Conservation (phyloP, 2,113 vertebrate species). For the Melanocharis versteri region DNA sequence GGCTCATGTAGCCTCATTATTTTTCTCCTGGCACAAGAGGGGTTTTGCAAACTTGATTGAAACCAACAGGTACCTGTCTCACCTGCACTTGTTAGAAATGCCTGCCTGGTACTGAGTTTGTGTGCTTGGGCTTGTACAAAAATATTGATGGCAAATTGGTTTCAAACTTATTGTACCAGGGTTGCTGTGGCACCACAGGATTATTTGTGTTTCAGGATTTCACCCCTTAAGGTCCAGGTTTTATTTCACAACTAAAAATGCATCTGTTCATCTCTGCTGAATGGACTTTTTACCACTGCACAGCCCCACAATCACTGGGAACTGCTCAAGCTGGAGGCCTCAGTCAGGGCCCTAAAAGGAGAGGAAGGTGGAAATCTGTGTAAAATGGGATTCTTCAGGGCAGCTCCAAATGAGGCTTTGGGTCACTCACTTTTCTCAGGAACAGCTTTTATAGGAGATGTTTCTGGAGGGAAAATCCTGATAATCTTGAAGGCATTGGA, state of each 20-base stretch:
- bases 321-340: neutral
- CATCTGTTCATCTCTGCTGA: neutral
- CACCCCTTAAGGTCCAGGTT: neutral
- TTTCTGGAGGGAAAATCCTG: neutral
- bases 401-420: neutral
- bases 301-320: neutral
- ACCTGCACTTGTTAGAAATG: neutral
- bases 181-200: neutral
- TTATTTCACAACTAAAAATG: neutral
- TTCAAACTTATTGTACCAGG: neutral
- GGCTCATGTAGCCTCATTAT: constrained; percentile 6
- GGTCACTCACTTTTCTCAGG: neutral
- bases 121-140: neutral
- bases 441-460: neutral
- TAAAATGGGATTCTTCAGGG: neutral
- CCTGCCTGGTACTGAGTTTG: neutral
- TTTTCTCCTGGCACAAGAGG: neutral
- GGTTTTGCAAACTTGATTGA: constrained; percentile 26
- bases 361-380: neutral
- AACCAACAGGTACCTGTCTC: constrained; percentile 29
- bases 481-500: neutral
- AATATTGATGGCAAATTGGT: neutral
- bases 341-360: neutral
- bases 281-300: neutral
- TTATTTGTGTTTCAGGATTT: neutral